Conservation (phyloP, 2,797 vertebrate genomes). For the Mionectes olivaceus region DNA sequence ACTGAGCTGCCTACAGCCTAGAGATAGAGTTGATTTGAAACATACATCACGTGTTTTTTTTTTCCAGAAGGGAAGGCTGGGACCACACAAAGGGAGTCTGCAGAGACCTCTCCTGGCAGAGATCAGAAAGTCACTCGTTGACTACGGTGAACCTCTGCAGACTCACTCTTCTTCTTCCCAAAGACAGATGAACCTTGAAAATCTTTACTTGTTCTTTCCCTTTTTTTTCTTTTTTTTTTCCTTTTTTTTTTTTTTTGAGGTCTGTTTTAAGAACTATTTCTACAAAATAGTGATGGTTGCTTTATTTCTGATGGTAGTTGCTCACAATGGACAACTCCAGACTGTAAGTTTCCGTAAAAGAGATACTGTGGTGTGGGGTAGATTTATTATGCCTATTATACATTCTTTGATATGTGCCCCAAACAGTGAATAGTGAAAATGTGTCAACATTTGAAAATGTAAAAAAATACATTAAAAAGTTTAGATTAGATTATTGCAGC, state of each 20-base stretch:
- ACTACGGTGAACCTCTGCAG: neutral
- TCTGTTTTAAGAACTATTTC: neutral
- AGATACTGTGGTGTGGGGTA: neutral
- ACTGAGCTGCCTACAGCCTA: neutral
- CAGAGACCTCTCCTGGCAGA: conserved; percentile 73
- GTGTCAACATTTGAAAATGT: conserved; percentile 20
- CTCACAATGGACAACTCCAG: neutral
- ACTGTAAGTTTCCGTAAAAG: neutral
- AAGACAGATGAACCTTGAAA: neutral
- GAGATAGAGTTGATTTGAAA: neutral
- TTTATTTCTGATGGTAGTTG: neutral
- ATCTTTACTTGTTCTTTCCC: neutral
- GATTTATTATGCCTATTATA: neutral
- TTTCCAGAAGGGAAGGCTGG: neutral
- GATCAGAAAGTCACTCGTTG: neutral
- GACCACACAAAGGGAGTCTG: neutral
- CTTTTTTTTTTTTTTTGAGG: neutral
- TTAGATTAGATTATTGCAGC: conserved; percentile 4
- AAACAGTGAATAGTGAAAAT: neutral
- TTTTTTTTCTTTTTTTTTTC: neutral
- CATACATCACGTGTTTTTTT: neutral
- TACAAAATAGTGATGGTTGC: neutral
- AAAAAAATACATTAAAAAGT: neutral
- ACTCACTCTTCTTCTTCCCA: neutral
- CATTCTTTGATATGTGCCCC: neutral